These are phyloP conservation scores for Eupithecia insigniata DNA, from an alignment of 2,888 invertebrate genomes.

Conservation along the genomic window DNA sequence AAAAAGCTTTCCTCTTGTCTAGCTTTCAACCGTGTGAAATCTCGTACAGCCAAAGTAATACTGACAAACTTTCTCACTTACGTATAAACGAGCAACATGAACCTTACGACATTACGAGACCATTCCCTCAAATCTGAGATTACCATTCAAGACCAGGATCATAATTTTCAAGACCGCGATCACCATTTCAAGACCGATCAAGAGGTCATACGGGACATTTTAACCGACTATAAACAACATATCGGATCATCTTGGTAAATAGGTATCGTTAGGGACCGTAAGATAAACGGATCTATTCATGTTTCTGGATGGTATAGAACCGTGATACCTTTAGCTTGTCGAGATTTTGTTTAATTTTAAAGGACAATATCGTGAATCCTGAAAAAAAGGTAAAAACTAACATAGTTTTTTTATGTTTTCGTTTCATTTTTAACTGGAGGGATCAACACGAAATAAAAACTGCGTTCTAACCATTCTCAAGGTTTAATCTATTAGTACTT, in stretches of 20 bases:
- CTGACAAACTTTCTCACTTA: background rate
- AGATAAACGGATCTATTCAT: background rate
- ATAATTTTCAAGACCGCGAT: conserved; percentile 6
- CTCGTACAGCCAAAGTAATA: background rate
- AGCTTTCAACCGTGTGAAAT: background rate
- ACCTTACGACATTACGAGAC: background rate
- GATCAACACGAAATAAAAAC: too few species aligned
- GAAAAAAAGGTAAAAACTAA: too few species aligned
- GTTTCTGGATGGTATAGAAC: conserved; percentile 23
- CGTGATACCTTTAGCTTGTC: conserved; percentile 41
- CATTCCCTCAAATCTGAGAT: conserved; percentile 13
- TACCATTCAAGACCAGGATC: conserved; percentile 12
- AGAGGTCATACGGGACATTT: conserved; percentile 18
- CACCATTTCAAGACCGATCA: conserved; percentile 7
- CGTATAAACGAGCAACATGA: conserved; percentile 6
- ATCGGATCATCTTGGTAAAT: conserved; percentile 35
- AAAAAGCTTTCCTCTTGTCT: background rate
- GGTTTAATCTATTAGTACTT: background rate
- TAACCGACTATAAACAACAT: conserved; percentile 8
- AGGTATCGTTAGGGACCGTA: conserved; percentile 18
- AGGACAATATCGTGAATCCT: too few species aligned
- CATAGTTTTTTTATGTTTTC: too few species aligned
- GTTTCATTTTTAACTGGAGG: too few species aligned
- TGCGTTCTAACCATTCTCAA: too few species aligned
- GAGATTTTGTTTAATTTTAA: background rate